Evolutionary conservation across 2,888 invertebrate species (phyloP).

Genomic region (Chrysomela aeneicollis): DNA sequence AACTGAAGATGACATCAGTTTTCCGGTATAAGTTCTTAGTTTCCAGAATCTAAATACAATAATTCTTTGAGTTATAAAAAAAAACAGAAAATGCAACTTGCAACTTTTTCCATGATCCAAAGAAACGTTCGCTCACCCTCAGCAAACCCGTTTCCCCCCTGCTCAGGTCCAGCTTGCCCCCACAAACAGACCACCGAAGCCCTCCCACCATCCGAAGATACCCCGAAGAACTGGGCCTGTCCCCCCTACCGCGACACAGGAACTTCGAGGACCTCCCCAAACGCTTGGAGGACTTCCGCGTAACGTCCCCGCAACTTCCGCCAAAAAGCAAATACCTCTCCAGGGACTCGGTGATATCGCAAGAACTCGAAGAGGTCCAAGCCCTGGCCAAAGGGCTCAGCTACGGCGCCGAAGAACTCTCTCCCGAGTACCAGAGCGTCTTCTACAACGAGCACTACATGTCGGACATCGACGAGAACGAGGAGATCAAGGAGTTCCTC

Average conservation of each 20-base stretch:
- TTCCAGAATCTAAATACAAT: too few relatives aligned
- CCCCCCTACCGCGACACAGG: constrained; percentile 50
- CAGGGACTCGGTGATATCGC: constrained; percentile 53
- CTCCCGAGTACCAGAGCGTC: constrained; percentile 51
- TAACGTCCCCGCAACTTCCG: constrained; percentile 11
- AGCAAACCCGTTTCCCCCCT: background rate
- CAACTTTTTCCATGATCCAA: too few relatives aligned
- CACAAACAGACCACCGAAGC: constrained; percentile 28
- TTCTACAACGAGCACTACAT: constrained; percentile 60
- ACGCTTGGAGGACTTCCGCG: constrained; percentile 41
- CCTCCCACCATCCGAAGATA: constrained; percentile 24
- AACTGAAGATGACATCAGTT: too few relatives aligned
- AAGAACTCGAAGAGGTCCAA: constrained; percentile 57
- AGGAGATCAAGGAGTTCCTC: constrained; percentile 57
- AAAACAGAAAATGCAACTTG: too few relatives aligned
- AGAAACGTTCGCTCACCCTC: background rate
- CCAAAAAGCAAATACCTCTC: constrained; percentile 54
- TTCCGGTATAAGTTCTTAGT: too few relatives aligned
- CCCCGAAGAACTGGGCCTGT: constrained; percentile 43
- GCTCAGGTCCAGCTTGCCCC: constrained; percentile 15
- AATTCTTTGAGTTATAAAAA: too few relatives aligned
- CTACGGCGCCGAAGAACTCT: constrained; percentile 34
- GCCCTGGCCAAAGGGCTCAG: constrained; percentile 51
- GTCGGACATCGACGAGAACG: constrained; percentile 60
- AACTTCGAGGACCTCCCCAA: constrained; percentile 48